Evolutionary conservation across 2,113 vertebrate genomes (phyloP).

Genomic region (Nycticryphes semicollaris): DNA sequence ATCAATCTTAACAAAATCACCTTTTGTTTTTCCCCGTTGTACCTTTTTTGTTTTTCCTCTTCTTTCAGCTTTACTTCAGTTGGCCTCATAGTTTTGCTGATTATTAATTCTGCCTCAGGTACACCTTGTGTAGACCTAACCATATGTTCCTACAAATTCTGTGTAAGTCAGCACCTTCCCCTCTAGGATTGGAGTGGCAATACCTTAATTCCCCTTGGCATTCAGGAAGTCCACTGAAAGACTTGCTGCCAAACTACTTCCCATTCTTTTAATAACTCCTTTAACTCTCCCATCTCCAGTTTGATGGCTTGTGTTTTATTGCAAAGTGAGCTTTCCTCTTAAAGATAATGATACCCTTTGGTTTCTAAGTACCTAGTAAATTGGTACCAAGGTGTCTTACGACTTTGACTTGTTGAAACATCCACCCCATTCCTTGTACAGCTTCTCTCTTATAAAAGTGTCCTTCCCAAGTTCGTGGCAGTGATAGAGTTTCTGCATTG

Average conservation of each 20-base stretch:
- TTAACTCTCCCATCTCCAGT: constrained; percentile 56
- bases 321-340: constrained; percentile 48
- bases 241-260: not conserved
- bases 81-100: not conserved
- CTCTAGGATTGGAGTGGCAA: not conserved
- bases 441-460: not conserved
- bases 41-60: not conserved
- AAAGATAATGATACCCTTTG: constrained; percentile 46
- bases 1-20: not conserved
- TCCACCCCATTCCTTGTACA: not conserved
- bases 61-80: not conserved
- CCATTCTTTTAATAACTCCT: constrained; percentile 58
- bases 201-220: not conserved
- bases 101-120: not conserved
- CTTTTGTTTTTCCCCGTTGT: not conserved
- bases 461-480: not conserved
- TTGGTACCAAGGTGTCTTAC: not conserved
- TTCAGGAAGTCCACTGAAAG: not conserved
- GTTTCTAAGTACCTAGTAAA: constrained; percentile 43
- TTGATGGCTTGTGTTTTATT: constrained; percentile 55
- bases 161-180: not conserved
- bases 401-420: constrained; percentile 19
- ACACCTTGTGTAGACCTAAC: not conserved
- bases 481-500: not conserved
- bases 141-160: not conserved